Conservation (phyloP, 1,140 invertebrate species). For the Leptoteleia sp. region DNA sequence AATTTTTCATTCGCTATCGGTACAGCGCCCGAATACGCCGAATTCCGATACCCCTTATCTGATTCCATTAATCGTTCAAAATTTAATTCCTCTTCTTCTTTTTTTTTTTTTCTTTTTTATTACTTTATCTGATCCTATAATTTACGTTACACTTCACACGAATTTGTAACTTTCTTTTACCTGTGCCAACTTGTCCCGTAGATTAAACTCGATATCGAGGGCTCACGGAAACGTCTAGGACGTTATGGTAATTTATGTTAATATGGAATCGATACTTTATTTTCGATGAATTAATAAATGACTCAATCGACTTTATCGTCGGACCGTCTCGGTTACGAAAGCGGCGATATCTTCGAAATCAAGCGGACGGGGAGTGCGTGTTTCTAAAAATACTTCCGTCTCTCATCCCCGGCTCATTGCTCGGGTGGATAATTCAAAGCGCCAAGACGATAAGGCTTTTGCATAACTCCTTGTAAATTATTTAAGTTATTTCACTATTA, state of each 20-base stretch:
- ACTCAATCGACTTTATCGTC: slow-evolving; percentile 21
- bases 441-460: slow-evolving; percentile 76
- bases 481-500: slow-evolving; percentile 80
- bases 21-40: slow-evolving; percentile 62
- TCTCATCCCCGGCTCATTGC: slow-evolving; percentile 23
- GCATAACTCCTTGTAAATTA: slow-evolving; percentile 78
- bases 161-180: slow-evolving; percentile 51
- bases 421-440: slow-evolving; percentile 73
- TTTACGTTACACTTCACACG: slow-evolving; percentile 44
- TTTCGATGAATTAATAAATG: slow-evolving; percentile 35
- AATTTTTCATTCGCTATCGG: too few species aligned
- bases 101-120: too few species aligned
- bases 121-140: slow-evolving; percentile 48
- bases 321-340: slow-evolving; percentile 20
- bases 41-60: slow-evolving; percentile 60
- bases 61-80: slow-evolving; percentile 37
- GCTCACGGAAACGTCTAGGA: not conserved
- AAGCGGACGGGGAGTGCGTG: slow-evolving; percentile 37
- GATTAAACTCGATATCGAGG: slow-evolving; percentile 33
- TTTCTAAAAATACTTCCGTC: slow-evolving; percentile 63
- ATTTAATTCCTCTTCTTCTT: too few species aligned
- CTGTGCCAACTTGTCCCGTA: slow-evolving; percentile 1
- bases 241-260: slow-evolving; percentile 50
- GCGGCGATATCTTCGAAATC: slow-evolving; percentile 48
- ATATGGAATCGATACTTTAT: slow-evolving; percentile 37